Base-by-base conservation (phyloP, 2,113 vertebrate species). In the Sula dactylatra region DNA sequence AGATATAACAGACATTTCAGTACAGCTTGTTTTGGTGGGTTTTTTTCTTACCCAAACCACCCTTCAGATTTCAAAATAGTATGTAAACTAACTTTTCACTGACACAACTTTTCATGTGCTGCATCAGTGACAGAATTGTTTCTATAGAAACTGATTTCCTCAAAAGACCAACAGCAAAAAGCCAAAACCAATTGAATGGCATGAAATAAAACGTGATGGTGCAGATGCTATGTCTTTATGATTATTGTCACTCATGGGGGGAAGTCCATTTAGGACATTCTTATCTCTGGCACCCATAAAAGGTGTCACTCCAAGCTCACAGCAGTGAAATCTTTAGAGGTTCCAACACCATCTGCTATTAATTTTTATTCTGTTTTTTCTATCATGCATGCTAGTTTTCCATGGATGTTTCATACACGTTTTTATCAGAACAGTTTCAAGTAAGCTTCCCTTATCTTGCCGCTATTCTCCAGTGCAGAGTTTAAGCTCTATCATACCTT, bases 381-480 rank as follows among this genome's bases (percentile, higher is more conserved):
- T 82, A 5, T 83, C 59, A 36, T 59, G 76, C 50, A n/a, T 45
- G 62, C 55, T 74, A 82, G 31, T 96, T 97, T 96, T 86, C 78
- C 25, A 9, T 67, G 32, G 29, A 26, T 90, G 66, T 52, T 86
- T 74, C 80, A 13, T 81, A 76, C 26, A 73, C 14, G 2, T 76
- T 94, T 92, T 96, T 92, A 81, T 92, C 88, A 42, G 56, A 71
- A 80, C 52, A 84, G 7, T 79, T 96, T 64, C 62, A 86, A 86
- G 47, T 80, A 79, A 95, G 91, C 21, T 81, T 93, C 9, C 31
- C 38, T 88, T 96, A 79, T 88, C 90, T 95, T 93, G n/a, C 66
- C 70, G 34, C 54, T 93, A 0, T 92, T 94, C 55, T 93, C 47
- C 31, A 47, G n/a, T 74, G 40, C 38, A 50, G 80, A 32, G 32